A percentile compares a stretch with the other conserved stretches of the same genome.
Evolutionary conservation across 2,797 vertebrate genomes (phyloP).

Genomic region (Antennarius maculatus): DNA sequence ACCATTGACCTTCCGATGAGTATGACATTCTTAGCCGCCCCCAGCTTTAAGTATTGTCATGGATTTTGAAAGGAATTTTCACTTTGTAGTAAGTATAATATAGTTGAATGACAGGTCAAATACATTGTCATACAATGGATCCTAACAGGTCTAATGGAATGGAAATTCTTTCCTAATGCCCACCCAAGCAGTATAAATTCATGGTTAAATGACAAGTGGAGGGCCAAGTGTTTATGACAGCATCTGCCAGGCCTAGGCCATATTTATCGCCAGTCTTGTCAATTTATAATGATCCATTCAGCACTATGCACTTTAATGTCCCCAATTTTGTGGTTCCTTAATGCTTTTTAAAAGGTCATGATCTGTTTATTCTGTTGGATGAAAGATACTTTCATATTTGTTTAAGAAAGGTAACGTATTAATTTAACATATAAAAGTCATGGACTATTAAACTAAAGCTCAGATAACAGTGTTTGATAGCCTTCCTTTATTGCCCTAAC

Average conservation of each 20-base stretch:
- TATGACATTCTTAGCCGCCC: too few species aligned
- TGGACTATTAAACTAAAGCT: conserved; percentile 55
- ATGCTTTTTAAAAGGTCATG: conserved; percentile 32
- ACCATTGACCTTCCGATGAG: too few species aligned
- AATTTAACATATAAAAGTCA: conserved; percentile 42
- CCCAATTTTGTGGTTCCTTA: conserved; percentile 59
- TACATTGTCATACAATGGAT: conserved; percentile 29
- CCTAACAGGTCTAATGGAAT: conserved; percentile 47
- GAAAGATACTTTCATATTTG: conserved; percentile 26
- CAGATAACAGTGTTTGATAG: conserved; percentile 62
- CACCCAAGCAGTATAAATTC: conserved; percentile 65
- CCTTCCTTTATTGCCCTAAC: conserved; percentile 69
- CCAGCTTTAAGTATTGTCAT: neutral
- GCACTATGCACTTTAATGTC: conserved; percentile 51
- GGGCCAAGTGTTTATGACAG: conserved; percentile 70
- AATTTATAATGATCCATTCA: conserved; percentile 59
- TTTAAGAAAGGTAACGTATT: conserved; percentile 22
- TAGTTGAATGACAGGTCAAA: conserved; percentile 15
- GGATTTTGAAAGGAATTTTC: neutral
- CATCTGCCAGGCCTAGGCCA: conserved; percentile 57
- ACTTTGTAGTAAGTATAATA: neutral
- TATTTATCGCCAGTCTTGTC: conserved; percentile 65
- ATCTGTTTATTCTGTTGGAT: conserved; percentile 2
- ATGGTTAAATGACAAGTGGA: conserved; percentile 61
- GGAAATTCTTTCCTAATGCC: conserved; percentile 64